These are phyloP conservation scores for Phyllostomus hastatus DNA, from an alignment of 2,113 vertebrate species.

Conservation along the genomic window DNA sequence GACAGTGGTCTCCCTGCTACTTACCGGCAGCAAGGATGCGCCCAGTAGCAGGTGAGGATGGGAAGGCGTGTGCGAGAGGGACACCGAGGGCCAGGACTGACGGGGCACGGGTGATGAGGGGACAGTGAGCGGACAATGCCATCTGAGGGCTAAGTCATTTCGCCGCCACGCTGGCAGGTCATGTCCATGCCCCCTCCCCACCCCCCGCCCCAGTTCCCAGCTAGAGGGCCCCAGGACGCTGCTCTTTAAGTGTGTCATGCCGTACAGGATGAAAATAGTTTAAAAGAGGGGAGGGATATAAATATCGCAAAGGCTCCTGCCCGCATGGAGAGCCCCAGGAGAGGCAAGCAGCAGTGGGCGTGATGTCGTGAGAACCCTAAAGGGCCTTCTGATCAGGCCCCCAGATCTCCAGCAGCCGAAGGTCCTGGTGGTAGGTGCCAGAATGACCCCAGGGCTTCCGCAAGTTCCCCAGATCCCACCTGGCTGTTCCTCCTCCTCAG, in stretches of 20 bases:
- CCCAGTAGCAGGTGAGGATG: fast-evolving
- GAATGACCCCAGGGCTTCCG: neutral
- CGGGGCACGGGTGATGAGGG: fast-evolving
- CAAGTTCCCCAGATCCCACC: neutral
- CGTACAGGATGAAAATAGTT: slow-evolving; percentile 65
- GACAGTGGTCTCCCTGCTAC: neutral
- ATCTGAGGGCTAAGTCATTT: neutral
- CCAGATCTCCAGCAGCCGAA: neutral
- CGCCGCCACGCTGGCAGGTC: neutral
- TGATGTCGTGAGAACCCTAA: neutral
- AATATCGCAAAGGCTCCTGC: slow-evolving; percentile 57
- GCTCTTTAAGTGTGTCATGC: slow-evolving; percentile 68
- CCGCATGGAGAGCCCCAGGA: neutral
- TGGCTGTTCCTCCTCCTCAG: neutral
- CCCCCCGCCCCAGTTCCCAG: slow-evolving; percentile 37
- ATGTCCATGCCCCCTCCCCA: neutral
- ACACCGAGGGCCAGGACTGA: neutral
- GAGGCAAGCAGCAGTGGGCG: neutral
- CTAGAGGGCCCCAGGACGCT: neutral
- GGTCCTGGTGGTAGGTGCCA: neutral
- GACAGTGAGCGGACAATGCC: fast-evolving
- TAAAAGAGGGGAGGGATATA: slow-evolving; percentile 55
- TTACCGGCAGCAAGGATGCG: fast-evolving
- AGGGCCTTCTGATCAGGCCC: neutral
- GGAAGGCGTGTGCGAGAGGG: neutral